Percentiles rank a stretch among this genome's conserved stretches.
These are phyloP conservation scores for Spilarctia lutea DNA, from an alignment of 2,888 invertebrate species.

Conservation along the genomic window DNA sequence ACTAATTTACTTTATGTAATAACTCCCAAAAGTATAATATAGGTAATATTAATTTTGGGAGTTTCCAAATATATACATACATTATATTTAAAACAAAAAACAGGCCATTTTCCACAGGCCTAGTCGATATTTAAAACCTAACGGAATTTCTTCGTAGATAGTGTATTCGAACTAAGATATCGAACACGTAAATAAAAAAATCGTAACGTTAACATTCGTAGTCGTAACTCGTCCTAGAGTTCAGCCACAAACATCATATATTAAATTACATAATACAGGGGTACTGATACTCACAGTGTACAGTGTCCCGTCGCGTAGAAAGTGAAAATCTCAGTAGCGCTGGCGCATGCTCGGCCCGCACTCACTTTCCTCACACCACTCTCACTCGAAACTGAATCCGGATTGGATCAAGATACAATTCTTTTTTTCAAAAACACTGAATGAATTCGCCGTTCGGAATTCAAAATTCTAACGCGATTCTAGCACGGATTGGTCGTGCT, in stretches of 20 bases:
- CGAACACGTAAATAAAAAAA: background rate
- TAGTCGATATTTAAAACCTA: background rate
- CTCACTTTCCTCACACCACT: constrained; percentile 75
- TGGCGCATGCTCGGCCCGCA: constrained; percentile 71
- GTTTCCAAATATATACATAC: background rate
- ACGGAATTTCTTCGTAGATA: background rate
- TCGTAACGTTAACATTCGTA: background rate
- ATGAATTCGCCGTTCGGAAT: constrained; percentile 58
- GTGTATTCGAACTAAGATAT: background rate
- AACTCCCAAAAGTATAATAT: background rate
- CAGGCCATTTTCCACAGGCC: background rate
- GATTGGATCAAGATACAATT: constrained; percentile 22
- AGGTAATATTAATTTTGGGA: background rate
- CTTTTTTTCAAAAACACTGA: constrained; percentile 31
- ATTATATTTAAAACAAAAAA: background rate
- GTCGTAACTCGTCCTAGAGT: constrained; percentile 1
- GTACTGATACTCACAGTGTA: constrained; percentile 71
- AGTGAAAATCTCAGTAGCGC: constrained; percentile 76
- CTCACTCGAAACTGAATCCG: constrained; percentile 61
- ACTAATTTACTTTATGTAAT: background rate
- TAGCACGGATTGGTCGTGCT: constrained; percentile 36
- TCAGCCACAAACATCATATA: constrained; percentile 27
- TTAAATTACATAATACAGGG: constrained; percentile 55
- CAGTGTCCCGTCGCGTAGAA: constrained; percentile 78
- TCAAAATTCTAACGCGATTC: constrained; percentile 63